These are phyloP conservation scores for Sinelater perroti DNA, from an alignment of 2,888 invertebrate genomes.

Conservation along the genomic window DNA sequence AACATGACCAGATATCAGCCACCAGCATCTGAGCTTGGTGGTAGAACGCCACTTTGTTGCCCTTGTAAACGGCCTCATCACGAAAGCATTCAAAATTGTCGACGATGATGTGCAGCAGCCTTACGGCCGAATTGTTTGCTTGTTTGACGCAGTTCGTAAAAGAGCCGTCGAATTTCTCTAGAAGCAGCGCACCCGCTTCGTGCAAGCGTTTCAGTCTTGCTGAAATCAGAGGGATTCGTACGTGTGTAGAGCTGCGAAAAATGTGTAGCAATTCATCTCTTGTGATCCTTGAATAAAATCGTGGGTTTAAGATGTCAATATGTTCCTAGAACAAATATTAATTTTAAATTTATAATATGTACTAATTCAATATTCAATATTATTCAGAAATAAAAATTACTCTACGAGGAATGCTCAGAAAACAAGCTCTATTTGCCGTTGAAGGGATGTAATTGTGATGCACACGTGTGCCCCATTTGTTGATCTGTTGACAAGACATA, in stretches of 20 bases:
- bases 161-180: slow-evolving; percentile 79
- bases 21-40: slow-evolving; percentile 96
- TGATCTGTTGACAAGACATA: no score
- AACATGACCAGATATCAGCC: slow-evolving; percentile 93
- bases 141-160: slow-evolving; percentile 82
- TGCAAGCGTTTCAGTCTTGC: slow-evolving; percentile 80
- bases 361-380: no score
- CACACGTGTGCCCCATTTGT: no score
- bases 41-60: slow-evolving; percentile 79
- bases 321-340: slow-evolving; percentile 68
- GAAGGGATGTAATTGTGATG: no score
- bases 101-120: slow-evolving; percentile 77
- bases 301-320: slow-evolving; percentile 79
- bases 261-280: slow-evolving; percentile 72
- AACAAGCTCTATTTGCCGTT: no score
- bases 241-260: slow-evolving; percentile 78
- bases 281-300: slow-evolving; percentile 78
- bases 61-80: slow-evolving; percentile 81
- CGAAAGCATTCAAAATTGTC: slow-evolving; percentile 86
- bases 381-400: no score
- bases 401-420: no score
- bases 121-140: slow-evolving; percentile 78
- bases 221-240: slow-evolving; percentile 77
- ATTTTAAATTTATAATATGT: no score
- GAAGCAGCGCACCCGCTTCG: slow-evolving; percentile 75